Evolutionary conservation across 2,888 invertebrate genomes (phyloP).

Genomic region (Trachelus troglodyta): DNA sequence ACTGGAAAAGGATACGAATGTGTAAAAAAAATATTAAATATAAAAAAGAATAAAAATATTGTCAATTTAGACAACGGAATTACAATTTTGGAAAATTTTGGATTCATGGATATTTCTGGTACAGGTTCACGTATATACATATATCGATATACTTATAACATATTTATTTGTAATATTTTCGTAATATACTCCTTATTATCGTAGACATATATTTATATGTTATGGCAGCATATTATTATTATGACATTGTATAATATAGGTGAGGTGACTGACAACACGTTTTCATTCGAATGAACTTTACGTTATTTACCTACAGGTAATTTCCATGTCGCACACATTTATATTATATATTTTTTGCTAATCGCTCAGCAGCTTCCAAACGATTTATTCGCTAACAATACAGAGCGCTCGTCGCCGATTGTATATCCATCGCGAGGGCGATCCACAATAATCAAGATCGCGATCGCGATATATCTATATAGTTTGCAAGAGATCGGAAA

Average conservation of each 20-base stretch:
- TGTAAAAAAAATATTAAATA: not conserved
- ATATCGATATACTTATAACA: conserved; percentile 48
- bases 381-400: not conserved
- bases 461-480: not conserved
- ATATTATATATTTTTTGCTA: conserved; percentile 11
- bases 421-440: not conserved
- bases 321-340: conserved; percentile 29
- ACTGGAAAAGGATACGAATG: not conserved
- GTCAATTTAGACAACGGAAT: not conserved
- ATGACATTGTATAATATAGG: conserved; percentile 64
- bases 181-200: conserved; percentile 58
- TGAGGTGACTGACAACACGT: conserved; percentile 61
- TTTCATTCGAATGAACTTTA: conserved; percentile 23
- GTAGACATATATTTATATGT: conserved; percentile 65
- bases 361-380: not conserved
- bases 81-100: not conserved
- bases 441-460: not conserved
- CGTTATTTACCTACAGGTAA: conserved; percentile 28
- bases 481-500: conserved; percentile 4
- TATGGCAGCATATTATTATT: conserved; percentile 63
- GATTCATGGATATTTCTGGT: not conserved
- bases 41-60: not conserved
- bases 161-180: conserved; percentile 59
- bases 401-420: not conserved
- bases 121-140: not conserved